Conservation (phyloP, 30 jellyfish, hydroid and myxozoan genomes). For the Turritopsis rubra region DNA sequence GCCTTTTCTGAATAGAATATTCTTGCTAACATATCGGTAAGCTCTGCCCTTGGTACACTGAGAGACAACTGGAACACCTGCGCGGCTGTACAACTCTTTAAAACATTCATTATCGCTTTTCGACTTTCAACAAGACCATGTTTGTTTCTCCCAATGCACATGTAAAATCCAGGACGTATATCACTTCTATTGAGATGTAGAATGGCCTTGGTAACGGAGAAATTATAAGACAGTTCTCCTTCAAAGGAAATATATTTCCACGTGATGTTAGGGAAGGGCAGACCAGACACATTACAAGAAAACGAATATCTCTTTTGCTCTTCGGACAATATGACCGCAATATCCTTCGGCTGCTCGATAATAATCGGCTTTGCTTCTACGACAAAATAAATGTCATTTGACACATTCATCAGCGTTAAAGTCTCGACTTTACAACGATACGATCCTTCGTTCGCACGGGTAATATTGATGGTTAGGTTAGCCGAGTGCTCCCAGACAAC, state of each 20-base stretch:
- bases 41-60: constrained; percentile 18
- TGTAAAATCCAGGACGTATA: constrained; percentile 14
- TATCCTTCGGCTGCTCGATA: constrained; percentile 2
- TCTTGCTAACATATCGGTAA: neutral
- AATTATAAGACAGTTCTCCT: neutral
- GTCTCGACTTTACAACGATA: constrained; percentile 31
- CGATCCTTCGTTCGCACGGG: neutral
- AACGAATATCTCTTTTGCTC: neutral
- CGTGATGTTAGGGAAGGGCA: constrained; percentile 1
- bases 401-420: neutral
- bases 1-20: constrained; percentile 22
- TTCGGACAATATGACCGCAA: neutral
- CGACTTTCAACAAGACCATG: constrained; percentile 11
- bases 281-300: constrained; percentile 18
- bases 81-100: constrained; percentile 20
- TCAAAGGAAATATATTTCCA: constrained; percentile 16
- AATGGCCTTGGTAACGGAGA: neutral
- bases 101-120: constrained; percentile 7
- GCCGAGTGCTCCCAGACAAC: constrained; percentile 14
- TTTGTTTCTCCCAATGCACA: constrained; percentile 11
- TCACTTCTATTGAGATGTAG: neutral
- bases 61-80: constrained; percentile 17
- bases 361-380: constrained; percentile 9
- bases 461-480: neutral
- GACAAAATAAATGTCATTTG: constrained; percentile 7